These are phyloP conservation scores for Iphiclides podalirius DNA, from an alignment of 2,888 invertebrate species.

Conservation along the genomic window DNA sequence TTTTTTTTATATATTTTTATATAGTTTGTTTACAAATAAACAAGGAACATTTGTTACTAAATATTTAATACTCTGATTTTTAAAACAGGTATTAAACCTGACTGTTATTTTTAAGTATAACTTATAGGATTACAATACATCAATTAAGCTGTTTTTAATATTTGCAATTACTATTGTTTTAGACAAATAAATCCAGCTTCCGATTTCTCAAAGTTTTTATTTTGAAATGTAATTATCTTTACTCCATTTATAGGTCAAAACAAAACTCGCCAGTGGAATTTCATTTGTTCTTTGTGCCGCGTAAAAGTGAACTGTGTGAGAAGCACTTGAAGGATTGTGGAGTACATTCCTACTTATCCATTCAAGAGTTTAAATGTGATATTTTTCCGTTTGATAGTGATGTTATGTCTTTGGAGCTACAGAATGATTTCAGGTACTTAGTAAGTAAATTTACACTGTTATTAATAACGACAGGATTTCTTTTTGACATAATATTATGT, in stretches of 20 bases:
- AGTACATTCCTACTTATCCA: conserved; percentile 87
- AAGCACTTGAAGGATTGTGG: conserved; percentile 91
- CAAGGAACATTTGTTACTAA: too few species aligned
- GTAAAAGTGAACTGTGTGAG: conserved; percentile 91
- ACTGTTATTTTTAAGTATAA: too few species aligned
- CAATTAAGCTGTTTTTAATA: too few species aligned
- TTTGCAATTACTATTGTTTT: too few species aligned
- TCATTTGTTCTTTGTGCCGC: conserved; percentile 93
- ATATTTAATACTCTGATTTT: too few species aligned
- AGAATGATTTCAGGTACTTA: conserved; percentile 85
- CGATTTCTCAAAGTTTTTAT: too few species aligned
- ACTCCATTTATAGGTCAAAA: conserved; percentile 45
- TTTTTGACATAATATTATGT: not conserved
- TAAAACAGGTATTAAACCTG: too few species aligned
- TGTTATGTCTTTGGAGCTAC: conserved; percentile 94
- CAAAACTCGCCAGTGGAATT: conserved; percentile 82
- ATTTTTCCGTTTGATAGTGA: conserved; percentile 95
- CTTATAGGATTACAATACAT: too few species aligned
- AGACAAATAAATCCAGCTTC: too few species aligned
- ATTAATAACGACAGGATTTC: not conserved
- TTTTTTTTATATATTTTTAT: too few species aligned
- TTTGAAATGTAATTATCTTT: not conserved
- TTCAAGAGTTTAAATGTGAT: conserved; percentile 92
- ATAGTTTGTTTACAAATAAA: too few species aligned
- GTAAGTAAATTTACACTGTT: not conserved